A percentile compares a stretch with the other conserved stretches of the same genome.
phyloP scores from a whole-genome alignment of 2,888 invertebrate genomes.

The Augiades crinisus region DNA sequence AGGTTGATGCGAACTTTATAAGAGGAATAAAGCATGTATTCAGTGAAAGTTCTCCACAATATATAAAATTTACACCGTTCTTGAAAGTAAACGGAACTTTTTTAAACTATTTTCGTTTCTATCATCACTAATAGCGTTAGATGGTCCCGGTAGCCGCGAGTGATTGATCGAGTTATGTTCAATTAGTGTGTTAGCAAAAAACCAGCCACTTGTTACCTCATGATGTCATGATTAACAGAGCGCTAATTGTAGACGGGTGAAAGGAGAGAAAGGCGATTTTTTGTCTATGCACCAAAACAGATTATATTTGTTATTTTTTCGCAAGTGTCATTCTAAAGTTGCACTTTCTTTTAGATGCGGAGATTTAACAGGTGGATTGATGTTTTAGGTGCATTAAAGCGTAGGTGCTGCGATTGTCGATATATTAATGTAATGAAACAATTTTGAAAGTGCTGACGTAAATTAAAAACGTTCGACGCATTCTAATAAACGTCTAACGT shows the following conservation, averaged over 20 bases:
- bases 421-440: constrained; percentile 2
- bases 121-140: neutral
- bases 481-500: neutral
- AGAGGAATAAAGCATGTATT: too few relatives aligned
- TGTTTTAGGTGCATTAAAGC: constrained; percentile 1
- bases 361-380: constrained; percentile 6
- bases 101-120: neutral
- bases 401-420: neutral
- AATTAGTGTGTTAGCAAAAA: constrained; percentile 49
- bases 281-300: constrained; percentile 48
- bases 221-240: constrained; percentile 65
- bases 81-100: neutral
- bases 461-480: constrained; percentile 4
- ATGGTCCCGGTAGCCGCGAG: constrained; percentile 25
- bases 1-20: too few relatives aligned
- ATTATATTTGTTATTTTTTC: constrained; percentile 39
- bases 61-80: too few relatives aligned
- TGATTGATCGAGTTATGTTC: constrained; percentile 47
- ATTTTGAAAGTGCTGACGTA: constrained; percentile 6
- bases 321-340: constrained; percentile 32
- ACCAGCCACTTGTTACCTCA: constrained; percentile 48
- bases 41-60: too few relatives aligned
- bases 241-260: constrained; percentile 68
- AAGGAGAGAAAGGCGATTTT: constrained; percentile 71
- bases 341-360: constrained; percentile 33